A percentile compares a stretch with the other conserved stretches of the same genome.
Evolutionary conservation across 2,888 invertebrate genomes (phyloP).

Genomic region (Exocentrus adspersus): DNA sequence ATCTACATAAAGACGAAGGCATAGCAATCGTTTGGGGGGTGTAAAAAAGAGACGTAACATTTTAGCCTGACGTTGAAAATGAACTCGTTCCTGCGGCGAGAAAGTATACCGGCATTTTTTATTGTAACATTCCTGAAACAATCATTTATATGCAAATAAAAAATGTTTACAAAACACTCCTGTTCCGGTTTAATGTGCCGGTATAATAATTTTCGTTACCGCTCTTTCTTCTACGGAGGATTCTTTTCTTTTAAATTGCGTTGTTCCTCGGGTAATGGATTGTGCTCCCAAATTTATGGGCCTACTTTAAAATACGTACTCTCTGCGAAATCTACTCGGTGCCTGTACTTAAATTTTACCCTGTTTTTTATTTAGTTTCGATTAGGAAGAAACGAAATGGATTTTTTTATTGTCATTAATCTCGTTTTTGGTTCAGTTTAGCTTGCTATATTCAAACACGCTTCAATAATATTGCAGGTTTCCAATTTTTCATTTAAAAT

Average conservation of each 20-base stretch:
- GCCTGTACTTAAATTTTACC: conserved; percentile 38
- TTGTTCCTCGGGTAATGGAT: conserved; percentile 47
- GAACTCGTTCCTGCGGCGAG: conserved; percentile 22
- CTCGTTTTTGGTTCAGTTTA: too few species aligned
- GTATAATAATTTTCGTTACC: conserved; percentile 38
- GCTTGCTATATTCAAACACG: too few species aligned
- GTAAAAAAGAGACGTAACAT: conserved; percentile 2
- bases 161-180: conserved; percentile 40
- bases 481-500: too few species aligned
- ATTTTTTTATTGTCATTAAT: too few species aligned
- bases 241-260: conserved; percentile 45
- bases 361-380: too few species aligned
- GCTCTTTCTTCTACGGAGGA: conserved; percentile 36
- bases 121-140: conserved; percentile 24
- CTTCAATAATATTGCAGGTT: too few species aligned
- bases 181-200: conserved; percentile 41
- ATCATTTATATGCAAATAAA: conserved; percentile 42
- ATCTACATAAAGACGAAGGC: too few species aligned
- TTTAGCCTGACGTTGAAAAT: conserved; percentile 2
- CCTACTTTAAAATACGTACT: conserved; percentile 48
- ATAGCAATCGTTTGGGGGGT: not conserved
- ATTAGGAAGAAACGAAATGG: too few species aligned
- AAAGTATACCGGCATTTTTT: conserved; percentile 28
- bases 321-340: conserved; percentile 41
- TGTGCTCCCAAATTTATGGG: conserved; percentile 46